Percentiles rank a stretch among this genome's conserved stretches.
Conservation (phyloP, 2,113 vertebrate species). For the Paedocypris sp. region DNA sequence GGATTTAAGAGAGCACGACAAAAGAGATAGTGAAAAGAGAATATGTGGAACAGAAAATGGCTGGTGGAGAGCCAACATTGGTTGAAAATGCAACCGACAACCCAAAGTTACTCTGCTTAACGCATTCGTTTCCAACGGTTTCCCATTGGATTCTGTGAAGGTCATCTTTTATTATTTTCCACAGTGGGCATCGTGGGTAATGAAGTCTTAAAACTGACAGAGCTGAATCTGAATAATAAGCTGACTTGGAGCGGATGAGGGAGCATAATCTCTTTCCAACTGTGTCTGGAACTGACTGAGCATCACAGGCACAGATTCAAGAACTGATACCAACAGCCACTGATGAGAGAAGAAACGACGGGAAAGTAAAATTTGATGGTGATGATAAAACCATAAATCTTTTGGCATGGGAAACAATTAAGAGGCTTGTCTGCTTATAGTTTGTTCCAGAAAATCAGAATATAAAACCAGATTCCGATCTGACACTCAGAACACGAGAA, state of each 20-base stretch:
- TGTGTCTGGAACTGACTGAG: not conserved
- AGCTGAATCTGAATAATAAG: not conserved
- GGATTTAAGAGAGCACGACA: not conserved
- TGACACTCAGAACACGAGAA: not conserved
- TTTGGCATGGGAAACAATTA: constrained; percentile 9
- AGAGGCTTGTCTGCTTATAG: constrained; percentile 21
- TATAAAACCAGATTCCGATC: not conserved
- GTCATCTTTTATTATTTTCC: not conserved
- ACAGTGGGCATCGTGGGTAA: constrained; percentile 1
- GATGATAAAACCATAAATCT: constrained; percentile 14
- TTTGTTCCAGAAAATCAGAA: not conserved
- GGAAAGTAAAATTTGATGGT: constrained; percentile 18
- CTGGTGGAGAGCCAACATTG: constrained; percentile 9
- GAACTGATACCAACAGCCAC: not conserved
- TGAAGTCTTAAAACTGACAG: not conserved
- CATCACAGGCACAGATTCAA: constrained; percentile 9
- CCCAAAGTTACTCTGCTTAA: not conserved
- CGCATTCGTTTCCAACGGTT: not conserved
- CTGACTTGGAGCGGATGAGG: not conserved
- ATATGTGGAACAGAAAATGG: not conserved
- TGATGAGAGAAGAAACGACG: constrained; percentile 17
- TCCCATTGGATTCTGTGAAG: too few relatives aligned
- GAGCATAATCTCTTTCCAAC: constrained; percentile 4
- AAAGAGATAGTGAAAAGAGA: not conserved
- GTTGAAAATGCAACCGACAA: not conserved